Evolutionary conservation across 1,140 invertebrate species (phyloP), one percentile per base, ranked within the genome.

Genomic region (Delia radicum): DNA sequence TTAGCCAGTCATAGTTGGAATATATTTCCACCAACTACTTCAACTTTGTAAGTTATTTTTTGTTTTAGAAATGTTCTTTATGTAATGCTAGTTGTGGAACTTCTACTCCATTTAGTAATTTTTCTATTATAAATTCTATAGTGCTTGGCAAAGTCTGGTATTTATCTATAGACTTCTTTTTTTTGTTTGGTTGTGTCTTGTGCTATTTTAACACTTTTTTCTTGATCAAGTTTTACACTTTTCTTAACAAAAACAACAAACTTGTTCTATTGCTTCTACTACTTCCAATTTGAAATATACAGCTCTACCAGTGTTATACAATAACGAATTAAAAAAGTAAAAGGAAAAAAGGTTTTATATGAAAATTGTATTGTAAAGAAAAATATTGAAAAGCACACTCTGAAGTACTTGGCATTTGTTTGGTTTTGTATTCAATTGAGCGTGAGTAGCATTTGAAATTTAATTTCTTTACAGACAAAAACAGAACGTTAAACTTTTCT

Each of bases 381-480:
- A 18, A 55, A 21, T 21, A 55, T n/a, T 55, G 48, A n/a, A 55
- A 55, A 55, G 48, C 24, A 55, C 48, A 55, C 48, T n/a, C n/a
- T 21, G 24, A 55, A 55, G 18, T 55, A 18, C 46, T 21, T 24
- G 48, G 48, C 48, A 55, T 55, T 55, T 55, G 48, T 55, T 55
- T 55, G 48, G 48, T 55, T 55, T 55, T 55, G 48, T 55, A 55
- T 55, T 55, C 48, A 55, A 55, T 55, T 55, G 48, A 55, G 48
- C 48, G 21, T 55, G 48, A 55, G 48, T 55, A 18, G 48, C 48
- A 55, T 55, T 55, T 55, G 48, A 55, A 55, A 55, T 55, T 55
- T 21, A 55, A 55, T n/a, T 55, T 55, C 48, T 21, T 55, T 42
- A 21, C n/a, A 7, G 18, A 8, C 15, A 55, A 21, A 55, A 55